Base-by-base conservation (phyloP, 2,888 invertebrate genomes). In the Hydraecia micacea region DNA sequence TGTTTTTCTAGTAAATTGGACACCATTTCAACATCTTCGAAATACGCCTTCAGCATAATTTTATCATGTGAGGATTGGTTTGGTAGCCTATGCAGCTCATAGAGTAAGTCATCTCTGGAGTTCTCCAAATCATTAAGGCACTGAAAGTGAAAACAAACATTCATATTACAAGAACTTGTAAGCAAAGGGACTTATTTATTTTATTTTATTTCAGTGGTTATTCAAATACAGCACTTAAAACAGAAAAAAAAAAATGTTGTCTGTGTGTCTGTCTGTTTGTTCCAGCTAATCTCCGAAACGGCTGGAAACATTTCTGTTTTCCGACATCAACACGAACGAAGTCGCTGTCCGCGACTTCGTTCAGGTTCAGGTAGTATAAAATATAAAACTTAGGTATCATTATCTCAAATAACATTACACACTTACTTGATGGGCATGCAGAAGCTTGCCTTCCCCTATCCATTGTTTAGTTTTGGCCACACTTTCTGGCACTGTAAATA, bases 401-500 rank as follows among this genome's bases (percentile, higher is more conserved):
- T 63, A 32, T 36, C 8, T 42, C 18, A 66, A 36, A 60, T 11
- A 39, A 60, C 21, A 68, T 32, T 8, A 58, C 0, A 4, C 1
- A 63, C 70, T 80, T 88, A 97, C 97, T 97, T 98, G 99, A 96
- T 99, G 99, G 11, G 99, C 99, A 93, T 99, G 98, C 2, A 99
- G 95, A 13, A 99, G 97, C 93, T 99, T 99, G 68, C 99, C 99
- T 89, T 99, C 99, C 85, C 98, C 98, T 80, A 99, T 99, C 97
- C 99, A 98, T 76, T 98, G 98, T 92, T 99, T 98, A 0, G 99
- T 99, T 94, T 99, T 99, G 76, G 99, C 98, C 0, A 99, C 99
- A 95, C 99, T 99, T 91, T 99, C 99, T 18, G 99, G 99, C 1
- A 99, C 99, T 67, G 99, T 99, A 91, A 99, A 99, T 85, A 99